Percentiles rank a stretch among this genome's conserved stretches.
Evolutionary conservation across 2,113 vertebrate genomes (phyloP).

Genomic region (Kryptolebias marmoratus): DNA sequence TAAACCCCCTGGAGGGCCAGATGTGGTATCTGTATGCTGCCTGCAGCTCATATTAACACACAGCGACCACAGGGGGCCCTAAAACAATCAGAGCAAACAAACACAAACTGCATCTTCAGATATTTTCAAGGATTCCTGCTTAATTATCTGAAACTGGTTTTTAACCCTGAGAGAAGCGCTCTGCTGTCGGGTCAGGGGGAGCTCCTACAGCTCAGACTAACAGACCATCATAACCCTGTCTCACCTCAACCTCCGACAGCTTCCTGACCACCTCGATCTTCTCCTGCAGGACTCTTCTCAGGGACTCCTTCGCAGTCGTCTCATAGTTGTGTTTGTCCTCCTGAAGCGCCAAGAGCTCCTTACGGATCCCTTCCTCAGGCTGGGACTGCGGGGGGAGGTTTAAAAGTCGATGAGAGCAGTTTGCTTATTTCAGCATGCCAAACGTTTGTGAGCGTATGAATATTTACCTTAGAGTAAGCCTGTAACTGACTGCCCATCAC

Average conservation of each 20-base stretch:
- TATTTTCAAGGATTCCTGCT: too few relatives aligned
- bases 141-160: too few relatives aligned
- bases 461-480: constrained; percentile 90
- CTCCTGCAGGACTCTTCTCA: constrained; percentile 98
- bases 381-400: constrained; percentile 84
- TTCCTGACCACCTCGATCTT: constrained; percentile 99
- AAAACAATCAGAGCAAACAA: too few relatives aligned
- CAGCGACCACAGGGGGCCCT: too few relatives aligned
- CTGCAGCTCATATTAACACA: too few relatives aligned
- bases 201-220: too few relatives aligned
- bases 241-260: constrained; percentile 98
- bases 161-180: too few relatives aligned
- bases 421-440: background rate
- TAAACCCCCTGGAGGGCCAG: too few relatives aligned
- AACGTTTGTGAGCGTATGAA: background rate
- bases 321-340: constrained; percentile 99
- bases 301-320: constrained; percentile 98
- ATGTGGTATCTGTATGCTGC: too few relatives aligned
- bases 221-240: background rate
- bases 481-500: constrained; percentile 99
- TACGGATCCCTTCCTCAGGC: constrained; percentile 95
- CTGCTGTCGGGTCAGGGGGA: too few relatives aligned
- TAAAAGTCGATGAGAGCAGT: too few relatives aligned
- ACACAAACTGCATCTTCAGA: too few relatives aligned
- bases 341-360: constrained; percentile 94